Evolutionary conservation across 2,888 invertebrate genomes (phyloP), one percentile per base, ranked within the genome.

Genomic region (Xylota segnis): DNA sequence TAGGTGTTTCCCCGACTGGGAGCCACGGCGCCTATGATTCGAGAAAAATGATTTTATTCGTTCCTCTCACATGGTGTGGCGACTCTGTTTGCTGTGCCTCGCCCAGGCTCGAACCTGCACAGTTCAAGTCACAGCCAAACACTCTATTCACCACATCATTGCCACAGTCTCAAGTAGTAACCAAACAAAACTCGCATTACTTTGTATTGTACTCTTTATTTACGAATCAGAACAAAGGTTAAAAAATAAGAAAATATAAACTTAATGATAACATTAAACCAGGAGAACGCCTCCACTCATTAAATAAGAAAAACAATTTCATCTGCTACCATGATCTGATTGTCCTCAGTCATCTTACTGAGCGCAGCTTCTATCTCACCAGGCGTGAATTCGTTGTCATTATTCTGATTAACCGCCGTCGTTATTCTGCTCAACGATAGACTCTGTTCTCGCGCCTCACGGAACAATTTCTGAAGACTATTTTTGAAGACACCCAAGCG

Each of bases 281-380:
- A n/a, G 29, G 2, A 34, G 34, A 40, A n/a, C n/a, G 10, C 7
- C 23, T 1, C 12, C n/a, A 6, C 4, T 27, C 10, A 10, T 94
- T 95, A 97, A 90, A 98, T 97, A 63, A 97, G 93, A 92, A 97
- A 96, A 34, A 98, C 94, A 87, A 96, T 95, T 87, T 95, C 96
- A 90, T 97, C 97, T 0, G 97, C 95, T 89, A 97, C 93, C 98
- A 99, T 98, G 81, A 98, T 95, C 91, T 97, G 97, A 93, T 98
- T 98, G 88, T 96, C 97, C 43, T 96, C 95, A 4, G 96, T 96
- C 98, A 99, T 98, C 83, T 94, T 94, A 10, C 94, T 93, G 10
- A 99, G 93, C 2, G 98, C 98, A 0, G 96, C 95, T 52, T 93
- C 92, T 5, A 98, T 93, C 93, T 99, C 98, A 0, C 92, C 94